A percentile compares a stretch with the other conserved stretches of the same genome.
Evolutionary conservation across 1,140 invertebrate genomes (phyloP).

Genomic region (Magallana angulata): DNA sequence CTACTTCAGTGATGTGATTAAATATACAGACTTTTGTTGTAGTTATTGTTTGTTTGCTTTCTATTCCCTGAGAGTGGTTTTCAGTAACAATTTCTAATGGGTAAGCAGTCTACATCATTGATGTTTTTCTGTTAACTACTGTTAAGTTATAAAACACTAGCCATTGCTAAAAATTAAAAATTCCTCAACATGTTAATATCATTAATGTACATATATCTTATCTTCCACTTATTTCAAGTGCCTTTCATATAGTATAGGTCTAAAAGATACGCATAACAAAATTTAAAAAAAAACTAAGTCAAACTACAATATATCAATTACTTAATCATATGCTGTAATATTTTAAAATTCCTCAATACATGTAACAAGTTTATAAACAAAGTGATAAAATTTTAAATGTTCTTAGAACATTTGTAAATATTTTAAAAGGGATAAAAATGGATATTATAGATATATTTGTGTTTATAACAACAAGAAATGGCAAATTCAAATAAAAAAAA

Average conservation of each 20-base stretch:
- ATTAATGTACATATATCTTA: too few species aligned
- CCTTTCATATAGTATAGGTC: too few species aligned
- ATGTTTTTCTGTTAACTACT: background rate
- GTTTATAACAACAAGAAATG: too few species aligned
- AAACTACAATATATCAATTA: too few species aligned
- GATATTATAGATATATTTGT: too few species aligned
- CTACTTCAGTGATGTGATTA: background rate
- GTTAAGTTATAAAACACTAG: background rate
- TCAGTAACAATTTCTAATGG: background rate
- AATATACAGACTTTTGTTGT: conserved; percentile 26
- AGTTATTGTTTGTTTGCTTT: background rate
- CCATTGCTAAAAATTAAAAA: background rate
- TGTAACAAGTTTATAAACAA: background rate
- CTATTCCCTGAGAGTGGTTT: background rate
- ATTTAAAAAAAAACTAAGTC: too few species aligned
- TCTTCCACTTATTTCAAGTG: too few species aligned
- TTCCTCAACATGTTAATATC: background rate
- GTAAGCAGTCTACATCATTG: background rate
- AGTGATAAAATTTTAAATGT: background rate
- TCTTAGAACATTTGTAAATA: background rate
- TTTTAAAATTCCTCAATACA: background rate
- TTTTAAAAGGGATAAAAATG: background rate
- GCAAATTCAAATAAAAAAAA: too few species aligned
- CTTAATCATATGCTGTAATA: background rate
- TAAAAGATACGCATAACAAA: too few species aligned